Base-by-base conservation (phyloP, 2,888 invertebrate genomes). In the Dryadula phaetusa region DNA sequence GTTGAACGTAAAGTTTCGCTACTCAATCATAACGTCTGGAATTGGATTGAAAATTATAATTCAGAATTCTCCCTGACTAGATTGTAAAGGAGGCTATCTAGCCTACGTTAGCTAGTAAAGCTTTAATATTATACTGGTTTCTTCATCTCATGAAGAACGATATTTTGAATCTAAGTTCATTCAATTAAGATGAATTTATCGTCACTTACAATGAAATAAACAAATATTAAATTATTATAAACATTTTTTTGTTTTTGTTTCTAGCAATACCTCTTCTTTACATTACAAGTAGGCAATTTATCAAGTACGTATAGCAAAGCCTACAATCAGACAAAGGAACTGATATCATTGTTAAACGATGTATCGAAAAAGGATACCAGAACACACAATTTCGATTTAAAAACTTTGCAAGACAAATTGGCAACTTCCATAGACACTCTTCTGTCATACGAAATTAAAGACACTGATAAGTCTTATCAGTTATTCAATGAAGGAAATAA, bases 231-330 rank as follows among this genome's bases (percentile, higher is more conserved):
- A n/a, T 8, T n/a, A 20, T 44, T 42, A 20, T 32, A 7, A 32
- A 44, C n/a, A 61, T 47, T 34, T 16, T 53, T 54, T 37, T 28
- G 32, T 47, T 46, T 3, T 64, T 63, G 28, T 88, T 87, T 14
- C 83, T n/a, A 92, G 92, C 90, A 92, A 90, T 89, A 88, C 67
- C 86, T 80, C 69, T 84, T 90, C 72, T 92, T 83, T 73, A 85
- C 82, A 0, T 74, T 84, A 16, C 79, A 79, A 34, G 83, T 80
- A 5, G 70, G 79, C 69, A 83, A 87, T 37, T 67, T 89, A 18
- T 83, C 82, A 0, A 91, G 92, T 67, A 80, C 76, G 3, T 92
- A 80, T 44, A 82, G 82, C 77, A 76, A 77, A 0, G 85, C 89
- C 1, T 91, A 82, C 71, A 74, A 68, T 0, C 86, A 85, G 73